Evolutionary conservation across 1,140 invertebrate species (phyloP), one percentile per base, ranked within the genome.

Genomic region (Hycleus phaleratus): DNA sequence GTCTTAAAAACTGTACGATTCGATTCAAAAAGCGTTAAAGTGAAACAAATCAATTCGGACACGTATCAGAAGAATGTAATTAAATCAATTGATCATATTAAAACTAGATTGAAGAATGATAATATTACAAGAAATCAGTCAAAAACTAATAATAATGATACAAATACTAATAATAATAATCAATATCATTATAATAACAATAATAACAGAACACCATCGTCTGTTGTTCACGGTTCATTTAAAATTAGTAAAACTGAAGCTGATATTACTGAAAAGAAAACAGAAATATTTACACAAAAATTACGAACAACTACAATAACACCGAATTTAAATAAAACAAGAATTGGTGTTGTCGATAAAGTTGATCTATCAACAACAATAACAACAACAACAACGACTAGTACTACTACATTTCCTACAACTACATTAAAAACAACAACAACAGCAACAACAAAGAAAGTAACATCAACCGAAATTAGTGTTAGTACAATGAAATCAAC

Each of bases 1-100:
- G 73, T 82, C 12, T 84, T 87, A 69, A 81, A 83, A 63, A 81
- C 81, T 65, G 74, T 87, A 55, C 82, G 84, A 71, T 79, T 87
- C 59, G 85, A 86, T 61, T 73, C 81, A 10, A 79, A 79, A 48
- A 82, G 80, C 62, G 77, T 87, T 56, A 72, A 76, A 12, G 79
- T 86, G 46, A 84, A 82, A 78, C 77, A 83, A 79, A 74, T 57
- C 74, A 76, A 66, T 71, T 43, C 75, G 72, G 38, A 74, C 74
- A 26, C 52, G 44, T 58, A 54, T 54, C 45, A 55, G 44, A 69
- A 62, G 58, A 49, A 61, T n/a, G 38, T 26, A 5, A 40, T 49
- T 4, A 63, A 68, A 46, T 5, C 47, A 66, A 76, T 43, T n/a
- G 9, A 71, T 25, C 73, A 78, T 25, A 78, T 78, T 25, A 76